These are phyloP conservation scores for Gryllus bimaculatus DNA, from an alignment of 1,140 invertebrate genomes.

Conservation along the genomic window DNA sequence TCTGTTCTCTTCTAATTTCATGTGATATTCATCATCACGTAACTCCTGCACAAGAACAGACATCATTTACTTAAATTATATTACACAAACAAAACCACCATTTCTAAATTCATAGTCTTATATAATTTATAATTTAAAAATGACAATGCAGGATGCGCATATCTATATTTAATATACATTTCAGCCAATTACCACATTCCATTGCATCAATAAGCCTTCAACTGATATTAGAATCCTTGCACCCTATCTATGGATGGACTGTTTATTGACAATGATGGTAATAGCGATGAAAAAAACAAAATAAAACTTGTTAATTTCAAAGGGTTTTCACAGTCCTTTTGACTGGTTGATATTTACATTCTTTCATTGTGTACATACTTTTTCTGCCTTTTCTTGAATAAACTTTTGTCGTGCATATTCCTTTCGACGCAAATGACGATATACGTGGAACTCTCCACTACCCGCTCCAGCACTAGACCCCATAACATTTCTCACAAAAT, in stretches of 20 bases:
- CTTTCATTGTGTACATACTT: constrained; percentile 41
- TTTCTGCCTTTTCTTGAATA: constrained; percentile 78
- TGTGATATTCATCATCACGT: constrained; percentile 69
- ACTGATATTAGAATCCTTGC: not conserved
- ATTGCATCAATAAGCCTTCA: not conserved
- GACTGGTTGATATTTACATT: too few relatives aligned
- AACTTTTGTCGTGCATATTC: constrained; percentile 92
- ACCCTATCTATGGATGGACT: not conserved
- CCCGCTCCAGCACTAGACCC: constrained; percentile 95
- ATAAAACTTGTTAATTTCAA: too few relatives aligned
- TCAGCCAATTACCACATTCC: not conserved
- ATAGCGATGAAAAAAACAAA: constrained; percentile 9
- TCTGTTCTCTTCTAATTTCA: constrained; percentile 73
- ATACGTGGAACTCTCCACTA: constrained; percentile 97
- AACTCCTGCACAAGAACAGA: constrained; percentile 50
- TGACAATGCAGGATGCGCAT: not conserved
- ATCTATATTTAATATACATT: not conserved
- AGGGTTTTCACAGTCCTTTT: too few relatives aligned
- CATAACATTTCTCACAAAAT: constrained; percentile 96
- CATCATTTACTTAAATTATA: not conserved
- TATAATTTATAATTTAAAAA: not conserved
- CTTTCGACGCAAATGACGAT: constrained; percentile 84
- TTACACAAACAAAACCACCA: not conserved
- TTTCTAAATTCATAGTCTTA: not conserved
- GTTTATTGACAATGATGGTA: constrained; percentile 8